Conservation (phyloP, 1,140 invertebrate genomes). For the Drosophila micromelanica region DNA sequence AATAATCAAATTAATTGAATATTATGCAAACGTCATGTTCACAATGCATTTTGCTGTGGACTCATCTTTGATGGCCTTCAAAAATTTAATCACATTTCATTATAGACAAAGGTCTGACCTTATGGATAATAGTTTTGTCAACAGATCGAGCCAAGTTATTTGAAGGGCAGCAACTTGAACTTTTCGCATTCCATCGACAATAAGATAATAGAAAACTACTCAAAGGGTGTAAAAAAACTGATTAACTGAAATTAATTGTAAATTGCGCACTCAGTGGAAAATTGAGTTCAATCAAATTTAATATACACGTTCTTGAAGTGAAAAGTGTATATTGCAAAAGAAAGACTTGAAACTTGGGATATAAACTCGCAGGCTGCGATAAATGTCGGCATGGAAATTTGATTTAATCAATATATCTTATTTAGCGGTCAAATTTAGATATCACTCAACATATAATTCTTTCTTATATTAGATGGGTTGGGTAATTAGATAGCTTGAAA, state of each 20-base stretch:
- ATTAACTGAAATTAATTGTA: not conserved
- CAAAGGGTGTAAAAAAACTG: not conserved
- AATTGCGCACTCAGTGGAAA: too few species aligned
- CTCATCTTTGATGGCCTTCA: conserved; percentile 43
- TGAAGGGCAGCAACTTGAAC: conserved; percentile 4
- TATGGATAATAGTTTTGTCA: not conserved
- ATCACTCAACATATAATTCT: too few species aligned
- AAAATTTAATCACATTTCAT: conserved; percentile 14
- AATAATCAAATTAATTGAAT: conserved; percentile 77
- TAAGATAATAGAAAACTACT: not conserved
- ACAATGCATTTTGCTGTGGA: conserved; percentile 40
- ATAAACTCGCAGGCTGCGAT: too few species aligned
- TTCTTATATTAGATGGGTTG: too few species aligned
- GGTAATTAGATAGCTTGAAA: too few species aligned
- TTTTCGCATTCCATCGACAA: not conserved
- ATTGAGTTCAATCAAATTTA: too few species aligned
- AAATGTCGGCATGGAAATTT: too few species aligned
- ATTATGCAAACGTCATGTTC: conserved; percentile 68
- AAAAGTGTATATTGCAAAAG: too few species aligned
- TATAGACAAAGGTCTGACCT: conserved; percentile 3
- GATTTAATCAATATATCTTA: too few species aligned
- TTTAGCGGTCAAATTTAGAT: too few species aligned
- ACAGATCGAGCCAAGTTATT: not conserved
- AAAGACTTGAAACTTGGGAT: too few species aligned
- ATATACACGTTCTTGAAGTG: too few species aligned